phyloP scores from a whole-genome alignment of 2,113 vertebrate genomes.

The Zapus hudsonius region DNA sequence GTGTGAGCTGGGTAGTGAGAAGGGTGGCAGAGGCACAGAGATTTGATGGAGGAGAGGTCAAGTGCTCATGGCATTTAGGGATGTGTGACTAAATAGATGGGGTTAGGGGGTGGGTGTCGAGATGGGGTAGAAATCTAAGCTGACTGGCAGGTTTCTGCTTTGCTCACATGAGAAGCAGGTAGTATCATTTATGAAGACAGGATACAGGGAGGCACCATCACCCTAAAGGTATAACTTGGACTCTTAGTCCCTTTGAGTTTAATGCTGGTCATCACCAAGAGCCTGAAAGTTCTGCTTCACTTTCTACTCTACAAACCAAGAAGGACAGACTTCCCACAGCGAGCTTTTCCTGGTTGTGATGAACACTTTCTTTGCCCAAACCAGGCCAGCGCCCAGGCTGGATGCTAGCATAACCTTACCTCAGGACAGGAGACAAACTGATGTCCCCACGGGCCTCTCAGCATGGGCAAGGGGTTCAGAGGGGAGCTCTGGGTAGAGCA shows the following conservation, averaged over 20 bases:
- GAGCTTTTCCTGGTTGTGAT: not conserved
- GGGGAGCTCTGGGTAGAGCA: not conserved
- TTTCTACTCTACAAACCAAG: not conserved
- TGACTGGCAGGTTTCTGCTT: not conserved
- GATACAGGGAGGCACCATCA: not conserved
- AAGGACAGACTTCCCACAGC: rapidly evolving
- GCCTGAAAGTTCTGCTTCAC: not conserved
- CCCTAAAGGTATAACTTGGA: not conserved
- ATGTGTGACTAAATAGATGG: not conserved
- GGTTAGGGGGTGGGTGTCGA: no score
- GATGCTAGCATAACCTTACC: no score
- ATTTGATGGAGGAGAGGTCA: rapidly evolving
- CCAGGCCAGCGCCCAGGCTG: not conserved
- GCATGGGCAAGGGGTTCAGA: not conserved
- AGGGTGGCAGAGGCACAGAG: rapidly evolving
- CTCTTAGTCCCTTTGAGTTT: not conserved
- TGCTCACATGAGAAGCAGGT: not conserved
- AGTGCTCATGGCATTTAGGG: not conserved
- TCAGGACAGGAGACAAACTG: not conserved
- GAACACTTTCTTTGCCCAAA: not conserved
- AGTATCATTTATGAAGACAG: not conserved
- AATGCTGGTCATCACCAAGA: not conserved
- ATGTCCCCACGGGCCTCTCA: rapidly evolving
- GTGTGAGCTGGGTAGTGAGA: not conserved
- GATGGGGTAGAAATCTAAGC: no score